Evolutionary conservation across 2,888 invertebrate species (phyloP).

Genomic region (Athetis lepigone): DNA sequence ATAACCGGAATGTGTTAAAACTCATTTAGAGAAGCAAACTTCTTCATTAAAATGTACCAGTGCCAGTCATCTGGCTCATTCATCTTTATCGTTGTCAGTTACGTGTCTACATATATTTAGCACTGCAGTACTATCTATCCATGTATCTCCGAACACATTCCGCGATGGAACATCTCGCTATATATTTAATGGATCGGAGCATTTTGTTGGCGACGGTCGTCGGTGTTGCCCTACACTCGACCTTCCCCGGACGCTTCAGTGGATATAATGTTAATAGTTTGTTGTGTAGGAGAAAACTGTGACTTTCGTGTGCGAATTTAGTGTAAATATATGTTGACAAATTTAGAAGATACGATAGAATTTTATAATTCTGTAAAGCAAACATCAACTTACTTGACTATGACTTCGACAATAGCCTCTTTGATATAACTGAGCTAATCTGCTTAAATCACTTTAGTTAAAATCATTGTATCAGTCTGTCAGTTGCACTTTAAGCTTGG

Average conservation of each 20-base stretch:
- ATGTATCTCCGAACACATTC: constrained; percentile 42
- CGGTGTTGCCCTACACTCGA: constrained; percentile 57
- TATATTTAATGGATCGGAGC: constrained; percentile 49
- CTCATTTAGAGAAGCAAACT: no score
- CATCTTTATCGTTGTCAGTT: constrained; percentile 14
- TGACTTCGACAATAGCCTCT: no score
- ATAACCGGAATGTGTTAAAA: no score
- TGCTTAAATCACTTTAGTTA: no score
- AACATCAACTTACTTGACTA: no score
- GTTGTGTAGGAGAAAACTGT: constrained; percentile 15
- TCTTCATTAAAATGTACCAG: not conserved
- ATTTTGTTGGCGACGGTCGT: constrained; percentile 54
- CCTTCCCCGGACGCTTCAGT: constrained; percentile 42
- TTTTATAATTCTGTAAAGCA: no score
- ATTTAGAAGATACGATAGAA: no score
- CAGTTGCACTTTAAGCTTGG: no score
- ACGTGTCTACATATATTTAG: constrained; percentile 32
- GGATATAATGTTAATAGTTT: constrained; percentile 26
- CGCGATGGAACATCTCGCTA: constrained; percentile 39
- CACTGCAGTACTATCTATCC: constrained; percentile 36
- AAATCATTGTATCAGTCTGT: no score
- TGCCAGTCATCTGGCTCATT: constrained; percentile 1
- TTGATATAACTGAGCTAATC: no score
- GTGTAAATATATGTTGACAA: not conserved
- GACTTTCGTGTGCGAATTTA: constrained; percentile 1